Conservation (phyloP, 2,113 vertebrate genomes). For the Hoplias malabaricus region DNA sequence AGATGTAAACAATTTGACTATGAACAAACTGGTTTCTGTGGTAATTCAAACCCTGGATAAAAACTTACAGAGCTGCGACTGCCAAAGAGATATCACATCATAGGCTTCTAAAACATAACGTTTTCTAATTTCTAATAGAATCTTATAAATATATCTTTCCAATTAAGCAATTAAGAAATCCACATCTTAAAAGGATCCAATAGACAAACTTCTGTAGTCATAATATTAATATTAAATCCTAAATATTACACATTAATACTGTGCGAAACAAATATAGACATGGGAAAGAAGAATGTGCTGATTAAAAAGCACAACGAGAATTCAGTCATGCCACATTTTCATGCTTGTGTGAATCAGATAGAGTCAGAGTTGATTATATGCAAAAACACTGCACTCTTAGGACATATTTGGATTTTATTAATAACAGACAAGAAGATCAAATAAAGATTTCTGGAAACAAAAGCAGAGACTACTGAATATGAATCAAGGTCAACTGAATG, state of each 20-base stretch:
- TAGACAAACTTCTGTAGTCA: too few relatives aligned
- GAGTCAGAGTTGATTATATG: not conserved
- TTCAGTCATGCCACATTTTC: conserved; percentile 8
- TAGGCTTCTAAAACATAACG: too few relatives aligned
- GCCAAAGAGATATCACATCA: conserved; percentile 1
- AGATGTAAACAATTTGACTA: too few relatives aligned
- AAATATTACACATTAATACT: too few relatives aligned
- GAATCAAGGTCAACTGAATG: not conserved
- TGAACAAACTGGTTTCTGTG: too few relatives aligned
- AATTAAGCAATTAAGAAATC: too few relatives aligned
- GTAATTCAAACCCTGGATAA: too few relatives aligned
- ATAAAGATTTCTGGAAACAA: not conserved
- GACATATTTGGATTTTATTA: conserved; percentile 2
- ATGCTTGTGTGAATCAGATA: not conserved
- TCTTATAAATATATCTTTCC: too few relatives aligned
- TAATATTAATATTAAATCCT: too few relatives aligned
- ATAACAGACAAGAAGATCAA: not conserved
- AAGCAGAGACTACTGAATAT: too few relatives aligned
- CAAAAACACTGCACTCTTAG: not conserved
- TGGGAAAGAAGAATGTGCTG: not conserved
- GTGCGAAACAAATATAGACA: not conserved
- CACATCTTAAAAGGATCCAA: too few relatives aligned
- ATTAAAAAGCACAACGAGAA: not conserved
- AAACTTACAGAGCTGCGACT: not conserved
- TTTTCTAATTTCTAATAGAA: not conserved